Evolutionary conservation across 2,888 invertebrate genomes (phyloP), one percentile per base, ranked within the genome.

Genomic region (Himalopsyche tibetana): DNA sequence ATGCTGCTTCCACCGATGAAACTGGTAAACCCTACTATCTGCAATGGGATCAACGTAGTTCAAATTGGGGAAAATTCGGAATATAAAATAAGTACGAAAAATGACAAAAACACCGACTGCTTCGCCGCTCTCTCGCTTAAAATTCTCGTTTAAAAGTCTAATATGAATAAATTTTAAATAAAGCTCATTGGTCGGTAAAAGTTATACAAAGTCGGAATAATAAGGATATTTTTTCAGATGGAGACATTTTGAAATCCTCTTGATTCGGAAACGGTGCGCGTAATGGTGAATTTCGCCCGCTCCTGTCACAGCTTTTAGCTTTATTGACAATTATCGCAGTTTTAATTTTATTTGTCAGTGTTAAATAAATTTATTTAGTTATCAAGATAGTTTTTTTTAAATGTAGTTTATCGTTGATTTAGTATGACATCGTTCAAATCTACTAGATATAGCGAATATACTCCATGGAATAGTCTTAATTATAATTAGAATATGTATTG

Each of bases 1-100:
- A 19, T 19, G 63, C 8, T 63, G 63, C 63, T 28, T 2, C 80
- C 38, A 36, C 80, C 80, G 40, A 80, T 38, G 17, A 40, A 80
- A 40, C 38, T 3, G 42, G 80, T 80, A 40, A 80, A 80, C 80
- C 80, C 80, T 42, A 38, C 42, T 80, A 80, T 80, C 80, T 80
- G 42, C 80, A 80, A 80, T 40, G 80, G 80, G 80, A 80, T 80
- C 80, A 80, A 6, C 80, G 40, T 38, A 80, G 80, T 80, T 80
- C 80, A 80, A 80, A 80, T 80, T 80, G 38, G 80, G 63, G 63
- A 80, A 80, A 80, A 40, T 80, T 80, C 38, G 17, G 80, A 38
- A 40, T 38, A 80, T 40, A 80, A 80, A 80, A 80, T 80, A 80
- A 40, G 80, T 36, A 38, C 38, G 80, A 38, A 80, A 80, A 80